phyloP scores from a whole-genome alignment of 2,797 vertebrate species.

The Myripristis jacobus region DNA sequence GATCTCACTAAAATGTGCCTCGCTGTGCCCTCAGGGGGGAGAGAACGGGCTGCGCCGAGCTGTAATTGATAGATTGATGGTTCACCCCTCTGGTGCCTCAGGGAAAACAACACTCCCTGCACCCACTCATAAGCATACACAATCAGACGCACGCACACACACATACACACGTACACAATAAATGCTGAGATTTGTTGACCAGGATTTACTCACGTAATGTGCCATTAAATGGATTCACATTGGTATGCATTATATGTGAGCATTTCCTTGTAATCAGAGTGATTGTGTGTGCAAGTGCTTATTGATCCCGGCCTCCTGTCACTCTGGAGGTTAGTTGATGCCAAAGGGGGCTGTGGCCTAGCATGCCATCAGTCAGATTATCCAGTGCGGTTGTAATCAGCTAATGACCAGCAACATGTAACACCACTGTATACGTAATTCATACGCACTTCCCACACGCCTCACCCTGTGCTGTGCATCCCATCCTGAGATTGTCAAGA shows the following conservation, averaged over 20 bases:
- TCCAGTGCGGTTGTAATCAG: slow-evolving; percentile 66
- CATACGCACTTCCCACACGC: slow-evolving; percentile 9
- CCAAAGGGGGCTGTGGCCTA: slow-evolving; percentile 57
- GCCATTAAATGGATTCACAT: slow-evolving; percentile 7
- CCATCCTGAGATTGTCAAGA: too few species aligned
- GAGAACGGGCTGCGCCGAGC: slow-evolving; percentile 28
- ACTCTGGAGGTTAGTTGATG: slow-evolving; percentile 64
- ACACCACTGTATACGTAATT: slow-evolving; percentile 39
- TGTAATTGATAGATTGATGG: slow-evolving; percentile 71
- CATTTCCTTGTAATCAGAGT: slow-evolving; percentile 28
- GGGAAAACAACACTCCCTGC: slow-evolving; percentile 23
- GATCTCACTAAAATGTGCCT: slow-evolving; percentile 52
- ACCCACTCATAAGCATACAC: slow-evolving; percentile 12
- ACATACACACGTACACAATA: too few species aligned
- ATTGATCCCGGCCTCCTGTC: slow-evolving; percentile 59
- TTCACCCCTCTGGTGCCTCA: slow-evolving; percentile 44
- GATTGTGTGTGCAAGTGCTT: slow-evolving; percentile 34
- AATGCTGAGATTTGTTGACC: slow-evolving; percentile 6
- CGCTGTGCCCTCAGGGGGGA: slow-evolving; percentile 25
- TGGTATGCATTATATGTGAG: background rate
- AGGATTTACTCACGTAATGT: background rate
- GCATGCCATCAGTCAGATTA: slow-evolving; percentile 66
- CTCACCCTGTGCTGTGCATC: background rate
- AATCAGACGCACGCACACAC: slow-evolving; percentile 3
- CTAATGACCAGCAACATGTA: slow-evolving; percentile 44